phyloP scores from a whole-genome alignment of 2,888 invertebrate genomes.

The Priocnemis perturbator region DNA sequence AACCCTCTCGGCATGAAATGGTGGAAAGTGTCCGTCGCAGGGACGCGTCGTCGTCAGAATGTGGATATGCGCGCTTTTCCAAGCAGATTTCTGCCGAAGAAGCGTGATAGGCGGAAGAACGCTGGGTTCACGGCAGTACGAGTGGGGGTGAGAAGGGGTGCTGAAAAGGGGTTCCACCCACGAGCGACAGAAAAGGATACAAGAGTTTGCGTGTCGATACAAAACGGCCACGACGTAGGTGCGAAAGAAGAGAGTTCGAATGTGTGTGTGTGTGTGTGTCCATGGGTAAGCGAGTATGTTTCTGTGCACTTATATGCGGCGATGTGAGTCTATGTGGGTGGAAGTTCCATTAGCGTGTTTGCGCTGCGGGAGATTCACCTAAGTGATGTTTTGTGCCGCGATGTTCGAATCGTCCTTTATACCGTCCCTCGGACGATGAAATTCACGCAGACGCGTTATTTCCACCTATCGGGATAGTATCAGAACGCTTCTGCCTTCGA shows the following conservation, averaged over 20 bases:
- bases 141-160: background rate
- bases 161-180: slow-evolving; percentile 16
- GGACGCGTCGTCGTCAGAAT: background rate
- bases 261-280: slow-evolving; percentile 23
- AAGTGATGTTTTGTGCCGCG: slow-evolving; percentile 72
- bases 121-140: too few relatives aligned
- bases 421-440: slow-evolving; percentile 32
- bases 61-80: too few relatives aligned
- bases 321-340: slow-evolving; percentile 11
- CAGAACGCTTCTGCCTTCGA: too few relatives aligned
- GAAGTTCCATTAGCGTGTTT: slow-evolving; percentile 73
- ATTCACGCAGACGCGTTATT: background rate
- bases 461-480: too few relatives aligned
- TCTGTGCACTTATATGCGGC: too few relatives aligned
- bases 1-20: background rate
- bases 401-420: slow-evolving; percentile 65
- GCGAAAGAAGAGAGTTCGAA: slow-evolving; percentile 56
- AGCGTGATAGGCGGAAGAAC: too few relatives aligned
- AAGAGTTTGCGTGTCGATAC: slow-evolving; percentile 43
- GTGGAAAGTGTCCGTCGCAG: slow-evolving; percentile 5
- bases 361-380: slow-evolving; percentile 60
- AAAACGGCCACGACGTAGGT: slow-evolving; percentile 36
- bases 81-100: too few relatives aligned
- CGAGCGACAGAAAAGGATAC: slow-evolving; percentile 19
- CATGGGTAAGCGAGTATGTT: slow-evolving; percentile 1